phyloP scores from a whole-genome alignment of 2,113 vertebrate genomes.

The Tyto alba region DNA sequence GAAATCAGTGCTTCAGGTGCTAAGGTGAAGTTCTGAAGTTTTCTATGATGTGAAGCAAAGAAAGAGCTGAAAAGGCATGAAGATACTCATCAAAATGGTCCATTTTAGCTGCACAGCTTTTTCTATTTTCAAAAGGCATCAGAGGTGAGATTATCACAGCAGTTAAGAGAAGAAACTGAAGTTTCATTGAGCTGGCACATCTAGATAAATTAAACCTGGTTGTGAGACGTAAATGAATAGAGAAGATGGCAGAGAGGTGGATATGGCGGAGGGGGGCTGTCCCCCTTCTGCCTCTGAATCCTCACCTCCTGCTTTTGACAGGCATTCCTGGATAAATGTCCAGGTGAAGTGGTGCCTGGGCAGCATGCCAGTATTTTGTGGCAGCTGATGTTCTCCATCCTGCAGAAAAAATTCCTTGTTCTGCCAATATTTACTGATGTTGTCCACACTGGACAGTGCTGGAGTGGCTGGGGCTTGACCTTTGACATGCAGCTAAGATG shows the following conservation, averaged over 20 bases:
- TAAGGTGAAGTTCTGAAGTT: conserved; percentile 11
- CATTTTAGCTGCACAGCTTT: background rate
- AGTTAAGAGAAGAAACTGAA: background rate
- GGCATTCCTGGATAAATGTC: background rate
- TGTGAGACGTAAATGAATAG: background rate
- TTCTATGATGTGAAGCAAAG: background rate
- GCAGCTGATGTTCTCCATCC: background rate
- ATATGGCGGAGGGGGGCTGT: background rate
- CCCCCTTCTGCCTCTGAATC: background rate
- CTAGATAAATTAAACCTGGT: background rate
- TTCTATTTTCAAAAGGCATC: background rate
- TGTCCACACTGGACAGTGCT: background rate
- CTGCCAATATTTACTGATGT: background rate
- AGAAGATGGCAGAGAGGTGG: background rate
- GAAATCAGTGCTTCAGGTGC: background rate
- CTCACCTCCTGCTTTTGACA: background rate
- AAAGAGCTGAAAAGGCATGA: background rate
- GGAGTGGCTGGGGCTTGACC: background rate
- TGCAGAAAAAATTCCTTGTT: background rate
- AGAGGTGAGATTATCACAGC: background rate
- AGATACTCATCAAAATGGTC: background rate
- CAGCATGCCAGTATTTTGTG: background rate
- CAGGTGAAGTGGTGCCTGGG: background rate
- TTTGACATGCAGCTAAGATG: background rate
- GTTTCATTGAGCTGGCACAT: background rate